These are phyloP conservation scores for Leptinotarsa tumamoca DNA, from an alignment of 2,888 invertebrate species.

Conservation along the genomic window DNA sequence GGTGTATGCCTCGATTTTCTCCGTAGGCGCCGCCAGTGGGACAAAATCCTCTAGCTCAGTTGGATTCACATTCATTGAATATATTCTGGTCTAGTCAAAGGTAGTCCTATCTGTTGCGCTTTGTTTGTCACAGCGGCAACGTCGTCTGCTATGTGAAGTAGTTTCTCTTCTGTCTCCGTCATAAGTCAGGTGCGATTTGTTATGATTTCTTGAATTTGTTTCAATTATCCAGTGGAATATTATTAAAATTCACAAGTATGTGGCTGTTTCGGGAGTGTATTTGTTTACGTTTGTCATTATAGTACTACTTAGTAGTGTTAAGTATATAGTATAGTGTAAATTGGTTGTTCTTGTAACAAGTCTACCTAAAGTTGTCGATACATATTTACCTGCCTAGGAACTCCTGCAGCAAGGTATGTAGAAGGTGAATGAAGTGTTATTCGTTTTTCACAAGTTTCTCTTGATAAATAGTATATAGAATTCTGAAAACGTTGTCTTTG, in stretches of 20 bases:
- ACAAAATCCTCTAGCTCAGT: background rate
- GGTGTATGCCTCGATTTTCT: background rate
- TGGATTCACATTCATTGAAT: background rate
- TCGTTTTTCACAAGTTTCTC: background rate
- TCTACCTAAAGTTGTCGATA: background rate
- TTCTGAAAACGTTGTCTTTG: background rate
- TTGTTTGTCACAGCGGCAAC: conserved; percentile 29
- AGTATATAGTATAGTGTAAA: background rate
- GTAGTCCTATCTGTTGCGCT: background rate
- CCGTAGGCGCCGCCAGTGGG: background rate
- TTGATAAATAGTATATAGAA: background rate
- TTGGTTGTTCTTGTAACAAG: background rate
- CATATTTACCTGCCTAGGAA: background rate
- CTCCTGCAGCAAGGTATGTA: conserved; percentile 1
- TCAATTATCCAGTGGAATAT: conserved; percentile 4
- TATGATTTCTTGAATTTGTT: conserved; percentile 33
- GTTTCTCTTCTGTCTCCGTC: conserved; percentile 39
- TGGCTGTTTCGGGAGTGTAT: conserved; percentile 26
- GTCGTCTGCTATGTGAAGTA: conserved; percentile 25
- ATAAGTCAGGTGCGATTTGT: conserved; percentile 44
- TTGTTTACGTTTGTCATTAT: conserved; percentile 7
- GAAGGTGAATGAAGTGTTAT: background rate
- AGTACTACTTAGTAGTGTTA: background rate
- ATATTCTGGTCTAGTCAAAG: background rate
- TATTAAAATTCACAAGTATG: conserved; percentile 29